Conservation (phyloP, 1,140 invertebrate species). For the Ditylenchus dipsaci region DNA sequence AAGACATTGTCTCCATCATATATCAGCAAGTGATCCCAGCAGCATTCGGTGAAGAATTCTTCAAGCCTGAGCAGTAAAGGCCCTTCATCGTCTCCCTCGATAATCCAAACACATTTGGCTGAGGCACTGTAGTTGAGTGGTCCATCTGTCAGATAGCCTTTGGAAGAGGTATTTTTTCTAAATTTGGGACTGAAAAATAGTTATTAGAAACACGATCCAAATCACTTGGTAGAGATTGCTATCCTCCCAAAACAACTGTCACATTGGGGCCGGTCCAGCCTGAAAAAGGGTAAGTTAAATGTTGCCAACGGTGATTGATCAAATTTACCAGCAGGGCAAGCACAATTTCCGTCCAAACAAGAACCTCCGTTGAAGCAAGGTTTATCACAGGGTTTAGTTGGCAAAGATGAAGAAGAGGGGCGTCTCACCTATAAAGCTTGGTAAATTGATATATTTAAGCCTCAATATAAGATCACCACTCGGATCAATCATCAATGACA, state of each 20-base stretch:
- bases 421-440: no score
- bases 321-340: conserved; percentile 3
- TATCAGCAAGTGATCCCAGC: conserved; percentile 57
- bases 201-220: neutral
- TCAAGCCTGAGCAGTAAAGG: conserved; percentile 42
- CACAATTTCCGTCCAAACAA: conserved; percentile 37
- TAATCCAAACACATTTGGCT: conserved; percentile 53
- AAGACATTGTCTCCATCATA: conserved; percentile 56
- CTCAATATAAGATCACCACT: no score
- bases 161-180: conserved; percentile 23
- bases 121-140: conserved; percentile 46
- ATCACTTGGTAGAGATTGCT: conserved; percentile 24
- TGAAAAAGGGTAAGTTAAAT: conserved; percentile 17
- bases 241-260: conserved; percentile 53
- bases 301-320: conserved; percentile 21
- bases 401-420: neutral
- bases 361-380: conserved; percentile 52
- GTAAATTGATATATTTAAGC: no score
- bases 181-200: neutral
- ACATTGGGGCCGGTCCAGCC: conserved; percentile 56
- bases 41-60: conserved; percentile 56
- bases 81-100: conserved; percentile 33
- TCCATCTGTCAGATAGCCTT: conserved; percentile 48
- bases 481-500: no score
- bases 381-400: conserved; percentile 46